Percentiles rank a stretch among this genome's conserved stretches.
phyloP scores from a whole-genome alignment of 1,140 invertebrate species.

The Macrostomum lignano region DNA sequence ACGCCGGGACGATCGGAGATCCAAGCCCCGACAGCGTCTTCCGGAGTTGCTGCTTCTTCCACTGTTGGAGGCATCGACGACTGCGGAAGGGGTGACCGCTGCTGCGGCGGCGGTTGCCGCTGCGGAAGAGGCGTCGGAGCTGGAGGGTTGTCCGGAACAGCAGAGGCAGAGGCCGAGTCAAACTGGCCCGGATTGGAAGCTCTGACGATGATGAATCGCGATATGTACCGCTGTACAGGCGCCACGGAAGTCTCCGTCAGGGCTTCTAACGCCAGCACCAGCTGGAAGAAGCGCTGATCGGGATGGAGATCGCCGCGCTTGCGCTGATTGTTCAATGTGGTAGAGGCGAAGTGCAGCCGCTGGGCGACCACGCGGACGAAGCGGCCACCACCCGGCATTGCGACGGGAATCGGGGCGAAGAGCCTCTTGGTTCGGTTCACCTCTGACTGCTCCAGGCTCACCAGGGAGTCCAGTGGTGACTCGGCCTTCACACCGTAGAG shows the following conservation, averaged over 20 bases:
- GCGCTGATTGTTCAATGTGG: constrained; percentile 89
- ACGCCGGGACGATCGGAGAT: neutral
- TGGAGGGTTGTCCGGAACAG: no score
- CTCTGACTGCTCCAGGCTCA: neutral
- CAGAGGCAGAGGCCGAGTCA: no score
- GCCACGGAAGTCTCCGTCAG: constrained; percentile 36
- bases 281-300: constrained; percentile 68
- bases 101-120: no score
- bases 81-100: constrained; percentile 55
- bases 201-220: constrained; percentile 80
- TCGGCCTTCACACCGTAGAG: constrained; percentile 39
- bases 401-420: neutral
- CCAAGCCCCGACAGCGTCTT: neutral
- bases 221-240: constrained; percentile 37
- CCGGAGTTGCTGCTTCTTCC: neutral
- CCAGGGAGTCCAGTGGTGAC: constrained; percentile 34
- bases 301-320: constrained; percentile 95
- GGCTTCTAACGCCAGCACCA: constrained; percentile 66
- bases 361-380: no score
- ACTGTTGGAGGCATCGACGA: constrained; percentile 47
- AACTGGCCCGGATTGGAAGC: constrained; percentile 89
- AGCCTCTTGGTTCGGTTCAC: neutral
- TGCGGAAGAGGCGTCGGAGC: no score
- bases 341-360: constrained; percentile 86
- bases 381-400: neutral